Evolutionary conservation across 2,888 invertebrate species (phyloP), one percentile per base, ranked within the genome.

Genomic region (Pecten maximus): DNA sequence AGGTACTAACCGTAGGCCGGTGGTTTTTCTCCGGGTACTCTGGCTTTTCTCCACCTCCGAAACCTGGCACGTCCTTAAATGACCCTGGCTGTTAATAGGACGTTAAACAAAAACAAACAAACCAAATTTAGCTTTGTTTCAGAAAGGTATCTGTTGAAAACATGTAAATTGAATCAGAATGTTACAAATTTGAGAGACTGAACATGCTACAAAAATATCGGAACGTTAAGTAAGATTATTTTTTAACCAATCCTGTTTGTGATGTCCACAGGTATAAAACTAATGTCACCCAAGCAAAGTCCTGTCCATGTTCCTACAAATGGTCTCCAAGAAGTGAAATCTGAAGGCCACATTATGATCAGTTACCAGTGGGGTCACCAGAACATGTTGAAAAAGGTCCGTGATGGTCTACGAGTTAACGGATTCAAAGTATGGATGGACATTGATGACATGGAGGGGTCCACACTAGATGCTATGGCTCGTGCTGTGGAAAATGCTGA

Each of bases 301-400:
- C 74, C 74, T 12, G 74, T 10, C 6, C 74, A 74, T 35, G 28
- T 74, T 15, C 10, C 35, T 35, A 3, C 0, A 74, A 28, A 35
- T 6, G 35, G 74, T 16, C 10, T 2, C 2, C 15, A 60, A 35
- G 74, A 35, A 35, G 6, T 74, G 23, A 74, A 74, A 16, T 74
- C 74, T 8, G 35, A 40, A 90, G 93, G 94, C 89, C 95, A 95
- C 89, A 93, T 95, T 50, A 94, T 95, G 94, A 92, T 96, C 88
- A 95, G 95, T 89, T 96, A 95, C 90, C 95, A 96, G 90, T 95
- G 95, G 95, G 94, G 91, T 6, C 89, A 93, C 48, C 94, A 95
- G 92, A 87, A 93, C 12, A 89, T 92, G 2, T 91, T 95, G 88
- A 92, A 93, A 74, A 50, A 91, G 48, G 92, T 96, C 8, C 88